Evolutionary conservation across 2,113 vertebrate species (phyloP).

Genomic region (Mandrillus leucophaeus): DNA sequence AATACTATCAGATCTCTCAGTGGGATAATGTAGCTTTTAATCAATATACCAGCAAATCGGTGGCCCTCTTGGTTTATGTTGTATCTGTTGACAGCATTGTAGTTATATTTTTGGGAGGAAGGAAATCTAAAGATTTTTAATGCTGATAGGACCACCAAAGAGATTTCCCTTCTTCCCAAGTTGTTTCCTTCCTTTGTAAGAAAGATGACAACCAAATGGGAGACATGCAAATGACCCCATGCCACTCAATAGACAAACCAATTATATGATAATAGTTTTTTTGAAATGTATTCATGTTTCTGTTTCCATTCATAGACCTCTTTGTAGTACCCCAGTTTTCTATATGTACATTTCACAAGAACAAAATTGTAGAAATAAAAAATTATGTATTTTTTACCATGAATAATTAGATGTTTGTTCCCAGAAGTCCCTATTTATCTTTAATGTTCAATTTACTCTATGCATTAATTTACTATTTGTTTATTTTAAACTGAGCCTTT

Average conservation of each 20-base stretch:
- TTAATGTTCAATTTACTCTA: conserved; percentile 5
- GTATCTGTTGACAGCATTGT: not conserved
- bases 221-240: not conserved
- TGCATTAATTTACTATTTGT: conserved; percentile 38
- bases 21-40: not conserved
- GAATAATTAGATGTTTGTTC: not conserved
- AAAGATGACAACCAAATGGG: not conserved
- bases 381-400: not conserved
- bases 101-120: not conserved
- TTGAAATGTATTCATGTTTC: not conserved
- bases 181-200: not conserved
- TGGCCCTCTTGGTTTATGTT: not conserved
- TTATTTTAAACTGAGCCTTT: not conserved
- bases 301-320: not conserved
- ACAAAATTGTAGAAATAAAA: conserved; percentile 12
- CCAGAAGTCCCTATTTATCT: not conserved
- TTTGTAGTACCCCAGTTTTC: not conserved
- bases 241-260: not conserved
- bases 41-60: not conserved
- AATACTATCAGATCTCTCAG: not conserved
- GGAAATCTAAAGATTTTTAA: conserved; percentile 16
- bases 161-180: not conserved
- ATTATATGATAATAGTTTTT: conserved; percentile 14
- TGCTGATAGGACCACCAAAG: not conserved
- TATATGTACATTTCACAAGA: not conserved